Evolutionary conservation across 1,140 invertebrate species (phyloP).

Genomic region (Drosophila rhopaloa): DNA sequence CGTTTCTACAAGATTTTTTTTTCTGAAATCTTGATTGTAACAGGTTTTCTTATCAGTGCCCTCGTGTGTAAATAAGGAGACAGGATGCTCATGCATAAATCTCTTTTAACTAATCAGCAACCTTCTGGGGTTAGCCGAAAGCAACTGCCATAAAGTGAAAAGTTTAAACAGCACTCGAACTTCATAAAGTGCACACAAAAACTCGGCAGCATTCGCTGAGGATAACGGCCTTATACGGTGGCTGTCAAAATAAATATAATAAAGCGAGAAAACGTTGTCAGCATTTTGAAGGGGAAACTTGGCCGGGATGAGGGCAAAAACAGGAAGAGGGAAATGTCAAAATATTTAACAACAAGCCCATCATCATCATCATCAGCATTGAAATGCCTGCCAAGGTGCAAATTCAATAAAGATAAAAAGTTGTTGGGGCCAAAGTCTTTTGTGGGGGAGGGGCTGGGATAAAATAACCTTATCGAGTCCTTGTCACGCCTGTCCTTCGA

Average conservation of each 20-base stretch:
- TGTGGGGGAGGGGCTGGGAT: neutral
- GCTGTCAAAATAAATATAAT: slow-evolving; percentile 62
- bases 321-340: slow-evolving; percentile 56
- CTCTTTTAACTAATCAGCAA: slow-evolving; percentile 64
- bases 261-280: slow-evolving; percentile 55
- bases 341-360: slow-evolving; percentile 64
- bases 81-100: slow-evolving; percentile 67
- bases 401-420: slow-evolving; percentile 66
- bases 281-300: slow-evolving; percentile 25
- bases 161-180: slow-evolving; percentile 55
- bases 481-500: slow-evolving; percentile 47
- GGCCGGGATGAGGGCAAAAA: neutral
- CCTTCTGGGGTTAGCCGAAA: slow-evolving; percentile 34
- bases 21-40: neutral
- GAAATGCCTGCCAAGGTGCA: slow-evolving; percentile 61
- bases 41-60: neutral
- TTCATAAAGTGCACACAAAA: slow-evolving; percentile 45
- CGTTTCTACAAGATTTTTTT: neutral
- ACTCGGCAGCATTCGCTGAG: slow-evolving; percentile 6
- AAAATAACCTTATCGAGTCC: slow-evolving; percentile 50
- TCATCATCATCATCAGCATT: slow-evolving; percentile 52
- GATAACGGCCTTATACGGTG: slow-evolving; percentile 52
- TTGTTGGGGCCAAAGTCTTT: slow-evolving; percentile 37
- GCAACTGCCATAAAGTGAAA: slow-evolving; percentile 43
- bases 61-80: slow-evolving; percentile 27